These are phyloP conservation scores for Linepithema humile DNA, from an alignment of 1,140 invertebrate species.

Conservation along the genomic window DNA sequence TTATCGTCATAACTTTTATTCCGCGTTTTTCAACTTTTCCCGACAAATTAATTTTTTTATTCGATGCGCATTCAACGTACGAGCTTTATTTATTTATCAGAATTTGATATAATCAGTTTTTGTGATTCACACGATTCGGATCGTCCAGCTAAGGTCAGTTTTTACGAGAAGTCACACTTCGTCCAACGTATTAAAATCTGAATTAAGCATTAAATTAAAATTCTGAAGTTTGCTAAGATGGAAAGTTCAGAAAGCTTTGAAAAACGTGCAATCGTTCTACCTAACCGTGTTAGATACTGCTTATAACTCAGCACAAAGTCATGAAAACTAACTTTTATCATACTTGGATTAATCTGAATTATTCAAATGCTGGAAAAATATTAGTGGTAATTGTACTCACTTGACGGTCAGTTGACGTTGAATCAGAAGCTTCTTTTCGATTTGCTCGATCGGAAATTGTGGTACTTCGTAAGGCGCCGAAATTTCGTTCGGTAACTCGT, in stretches of 20 bases:
- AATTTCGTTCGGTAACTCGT: conserved; percentile 93
- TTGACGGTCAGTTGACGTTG: conserved; percentile 95
- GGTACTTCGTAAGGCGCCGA: conserved; percentile 97
- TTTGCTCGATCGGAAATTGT: conserved; percentile 98
- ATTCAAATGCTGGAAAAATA: neutral
- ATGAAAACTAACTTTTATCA: neutral
- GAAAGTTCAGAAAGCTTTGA: too few species aligned
- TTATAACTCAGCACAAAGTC: neutral
- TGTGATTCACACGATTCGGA: neutral
- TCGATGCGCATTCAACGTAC: neutral
- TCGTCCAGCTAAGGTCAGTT: neutral
- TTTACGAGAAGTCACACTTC: neutral
- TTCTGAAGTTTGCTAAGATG: too few species aligned
- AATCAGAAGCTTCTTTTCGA: conserved; percentile 96
- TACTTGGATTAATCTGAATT: neutral
- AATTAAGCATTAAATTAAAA: neutral
- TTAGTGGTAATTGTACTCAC: conserved; percentile 85
- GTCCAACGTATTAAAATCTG: neutral
- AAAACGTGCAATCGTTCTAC: too few species aligned
- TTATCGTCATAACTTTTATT: neutral
- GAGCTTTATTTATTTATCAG: neutral
- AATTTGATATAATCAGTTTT: neutral
- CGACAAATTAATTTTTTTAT: neutral
- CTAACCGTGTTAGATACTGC: neutral
- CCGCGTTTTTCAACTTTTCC: neutral